Conservation (phyloP, 2,888 invertebrate species). For the Leptopilina syphax region DNA sequence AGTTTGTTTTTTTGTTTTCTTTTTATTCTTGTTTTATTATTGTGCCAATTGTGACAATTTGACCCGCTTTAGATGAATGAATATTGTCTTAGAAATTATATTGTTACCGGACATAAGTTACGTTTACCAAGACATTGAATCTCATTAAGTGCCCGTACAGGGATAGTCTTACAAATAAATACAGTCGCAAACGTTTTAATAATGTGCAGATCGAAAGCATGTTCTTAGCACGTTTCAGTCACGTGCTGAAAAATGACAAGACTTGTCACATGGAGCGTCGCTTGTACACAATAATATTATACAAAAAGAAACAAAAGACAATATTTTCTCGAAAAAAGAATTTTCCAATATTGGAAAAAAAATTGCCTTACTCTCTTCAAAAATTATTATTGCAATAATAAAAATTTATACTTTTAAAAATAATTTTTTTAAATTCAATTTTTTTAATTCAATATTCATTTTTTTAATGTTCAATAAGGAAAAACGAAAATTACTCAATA, state of each 20-base stretch:
- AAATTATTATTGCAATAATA: no score
- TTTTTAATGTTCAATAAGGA: no score
- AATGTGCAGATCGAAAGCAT: conserved; percentile 56
- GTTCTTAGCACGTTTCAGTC: conserved; percentile 63
- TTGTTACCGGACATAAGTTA: conserved; percentile 6
- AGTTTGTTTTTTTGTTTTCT: no score
- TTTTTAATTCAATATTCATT: no score
- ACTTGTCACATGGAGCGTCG: conserved; percentile 56
- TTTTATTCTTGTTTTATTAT: background rate
- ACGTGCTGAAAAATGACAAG: conserved; percentile 61
- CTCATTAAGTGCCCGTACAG: conserved; percentile 3
- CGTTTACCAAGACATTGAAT: conserved; percentile 10
- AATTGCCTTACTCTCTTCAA: no score
- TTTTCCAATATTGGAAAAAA: no score
- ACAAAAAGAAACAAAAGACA: conserved; percentile 54
- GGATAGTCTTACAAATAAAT: conserved; percentile 14
- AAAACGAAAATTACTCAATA: background rate
- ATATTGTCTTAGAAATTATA: conserved; percentile 1
- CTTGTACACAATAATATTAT: conserved; percentile 39
- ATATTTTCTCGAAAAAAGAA: conserved; percentile 52
- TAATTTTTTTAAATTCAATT: conserved; percentile 44
- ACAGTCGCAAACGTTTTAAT: background rate
- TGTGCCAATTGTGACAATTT: background rate
- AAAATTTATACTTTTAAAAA: no score
- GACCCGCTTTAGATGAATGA: background rate